Conservation (phyloP, 2,797 vertebrate genomes). For the Gadopsis marmoratus region DNA sequence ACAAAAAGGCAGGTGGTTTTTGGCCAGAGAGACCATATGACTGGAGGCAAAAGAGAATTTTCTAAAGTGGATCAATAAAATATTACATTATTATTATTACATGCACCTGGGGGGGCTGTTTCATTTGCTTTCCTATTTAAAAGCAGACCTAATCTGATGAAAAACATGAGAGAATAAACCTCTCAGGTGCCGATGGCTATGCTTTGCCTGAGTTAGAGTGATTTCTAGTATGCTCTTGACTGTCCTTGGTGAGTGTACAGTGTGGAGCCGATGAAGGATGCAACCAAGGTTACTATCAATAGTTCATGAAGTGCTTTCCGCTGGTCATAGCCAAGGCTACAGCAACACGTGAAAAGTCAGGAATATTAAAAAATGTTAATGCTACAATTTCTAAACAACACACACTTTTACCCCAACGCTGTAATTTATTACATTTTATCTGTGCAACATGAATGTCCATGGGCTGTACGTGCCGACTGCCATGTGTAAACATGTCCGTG, state of each 20-base stretch:
- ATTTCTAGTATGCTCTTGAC: conserved; percentile 21
- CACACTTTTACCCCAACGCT: too few relatives aligned
- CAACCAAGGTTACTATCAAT: conserved; percentile 43
- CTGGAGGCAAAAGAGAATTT: conserved; percentile 35
- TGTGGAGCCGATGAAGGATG: conserved; percentile 29
- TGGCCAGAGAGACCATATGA: conserved; percentile 2
- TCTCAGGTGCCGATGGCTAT: conserved; percentile 12
- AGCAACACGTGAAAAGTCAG: conserved; percentile 54
- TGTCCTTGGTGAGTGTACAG: conserved; percentile 26
- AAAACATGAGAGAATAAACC: conserved; percentile 37
- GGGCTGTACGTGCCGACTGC: not conserved
- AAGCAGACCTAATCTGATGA: conserved; percentile 35
- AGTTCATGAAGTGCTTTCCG: conserved; percentile 48
- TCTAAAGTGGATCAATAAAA: conserved; percentile 49
- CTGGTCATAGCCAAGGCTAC: conserved; percentile 39
- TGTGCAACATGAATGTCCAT: not conserved
- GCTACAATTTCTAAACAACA: not conserved
- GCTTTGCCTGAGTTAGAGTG: conserved; percentile 9
- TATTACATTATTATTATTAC: conserved; percentile 51
- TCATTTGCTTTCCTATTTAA: conserved; percentile 41
- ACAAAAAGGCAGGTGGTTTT: conserved; percentile 25
- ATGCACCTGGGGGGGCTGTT: conserved; percentile 8
- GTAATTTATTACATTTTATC: not conserved
- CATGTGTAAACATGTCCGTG: not conserved
- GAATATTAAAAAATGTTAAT: not conserved